Conservation (phyloP, 2,113 vertebrate genomes). For the Anoplopoma fimbria region DNA sequence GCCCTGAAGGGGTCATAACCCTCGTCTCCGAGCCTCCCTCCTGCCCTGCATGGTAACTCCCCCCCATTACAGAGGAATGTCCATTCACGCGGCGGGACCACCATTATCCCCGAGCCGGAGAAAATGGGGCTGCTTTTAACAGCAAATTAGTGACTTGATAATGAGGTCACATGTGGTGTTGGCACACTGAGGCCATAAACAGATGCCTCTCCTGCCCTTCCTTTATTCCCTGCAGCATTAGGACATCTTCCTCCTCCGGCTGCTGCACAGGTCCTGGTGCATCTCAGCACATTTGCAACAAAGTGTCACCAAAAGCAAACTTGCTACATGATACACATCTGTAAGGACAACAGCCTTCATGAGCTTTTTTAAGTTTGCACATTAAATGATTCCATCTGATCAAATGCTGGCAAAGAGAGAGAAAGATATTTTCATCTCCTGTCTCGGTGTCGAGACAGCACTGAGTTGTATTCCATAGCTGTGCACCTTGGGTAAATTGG, state of each 20-base stretch:
- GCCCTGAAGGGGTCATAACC: conserved; percentile 79
- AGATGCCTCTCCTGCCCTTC: conserved; percentile 66
- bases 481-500: neutral
- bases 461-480: neutral
- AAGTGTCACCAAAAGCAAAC: neutral
- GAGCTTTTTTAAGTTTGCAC: neutral
- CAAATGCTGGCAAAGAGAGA: neutral
- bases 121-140: conserved; percentile 80
- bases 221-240: conserved; percentile 51
- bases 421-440: conserved; percentile 2
- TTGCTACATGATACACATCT: neutral
- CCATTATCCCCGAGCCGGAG: conserved; percentile 77
- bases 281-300: conserved; percentile 44
- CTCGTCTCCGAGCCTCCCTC: conserved; percentile 51
- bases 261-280: neutral
- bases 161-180: conserved; percentile 75
- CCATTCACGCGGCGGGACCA: conserved; percentile 76
- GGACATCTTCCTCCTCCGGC: conserved; percentile 39
- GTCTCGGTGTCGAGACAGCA: neutral
- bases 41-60: conserved; percentile 73
- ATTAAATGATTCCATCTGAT: conserved; percentile 40
- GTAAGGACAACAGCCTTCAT: neutral
- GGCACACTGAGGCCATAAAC: conserved; percentile 72
- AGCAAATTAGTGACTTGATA: conserved; percentile 86
- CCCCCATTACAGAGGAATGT: conserved; percentile 81